Base-by-base conservation (phyloP, 2,888 invertebrate species). In the Cryptophagus acutangulus region DNA sequence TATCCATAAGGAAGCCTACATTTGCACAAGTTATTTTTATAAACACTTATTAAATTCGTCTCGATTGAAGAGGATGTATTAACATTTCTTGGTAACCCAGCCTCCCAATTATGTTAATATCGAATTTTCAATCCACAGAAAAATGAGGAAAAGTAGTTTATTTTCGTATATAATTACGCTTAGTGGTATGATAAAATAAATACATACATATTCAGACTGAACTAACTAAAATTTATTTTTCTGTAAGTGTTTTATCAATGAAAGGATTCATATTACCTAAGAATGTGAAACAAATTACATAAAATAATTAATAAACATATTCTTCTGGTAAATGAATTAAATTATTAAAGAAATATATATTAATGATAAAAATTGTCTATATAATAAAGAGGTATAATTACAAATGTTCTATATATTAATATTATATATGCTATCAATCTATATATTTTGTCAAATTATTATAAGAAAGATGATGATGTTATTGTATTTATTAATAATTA, bases 371-470 rank as follows among this genome's bases (percentile, higher is more conserved):
- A 8, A 26, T n/a, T n/a, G n/a, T n/a, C n/a, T n/a, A n/a, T 54
- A 51, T 45, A 48, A 44, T 34, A 49, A 44, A 56, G 52, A 57
- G 54, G 59, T 61, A 62, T 61, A 61, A 60, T 57, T 59, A 61
- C 59, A 63, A 55, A 62, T 59, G 59, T 63, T 62, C 57, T 59
- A 60, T 54, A 31, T 15, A 15, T 41, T 34, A 46, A 24, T 31
- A 31, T n/a, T 41, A 43, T 48, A 45, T 52, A 51, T 50, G 51
- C 48, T 58, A 55, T 61, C 56, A 58, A 61, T 59, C 16, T 31
- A 52, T 65, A 64, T 66, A 66, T 67, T 67, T 67, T 67, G 66
- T 66, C 67, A 66, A 62, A 63, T 62, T 61, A 60, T 48, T 55
- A 59, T 26, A 26, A 12, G n/a, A 12, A 26, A 26, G 26, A 31